Percentiles rank a stretch among this genome's conserved stretches.
phyloP scores from a whole-genome alignment of 2,888 invertebrate genomes.

The Megaustenia siamemsis region DNA sequence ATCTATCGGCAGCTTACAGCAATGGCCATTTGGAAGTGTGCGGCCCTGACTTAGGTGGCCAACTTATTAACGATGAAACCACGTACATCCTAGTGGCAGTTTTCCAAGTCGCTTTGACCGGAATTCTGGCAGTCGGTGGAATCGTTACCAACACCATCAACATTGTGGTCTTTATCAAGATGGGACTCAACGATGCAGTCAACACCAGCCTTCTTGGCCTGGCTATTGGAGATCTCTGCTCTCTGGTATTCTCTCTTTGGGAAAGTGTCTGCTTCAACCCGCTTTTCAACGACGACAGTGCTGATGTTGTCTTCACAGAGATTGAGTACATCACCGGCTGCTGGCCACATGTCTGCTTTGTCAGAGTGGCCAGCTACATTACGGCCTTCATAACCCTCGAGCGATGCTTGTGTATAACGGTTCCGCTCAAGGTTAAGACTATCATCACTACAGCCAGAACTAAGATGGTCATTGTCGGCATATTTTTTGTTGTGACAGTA shows the following conservation, averaged over 20 bases:
- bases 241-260: constrained; percentile 23
- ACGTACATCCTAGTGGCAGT: constrained; percentile 9
- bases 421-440: constrained; percentile 29
- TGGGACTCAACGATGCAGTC: constrained; percentile 36
- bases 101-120: constrained; percentile 17
- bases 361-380: constrained; percentile 25
- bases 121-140: constrained; percentile 14
- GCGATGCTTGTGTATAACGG: constrained; percentile 37
- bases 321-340: constrained; percentile 84
- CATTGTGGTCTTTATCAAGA: constrained; percentile 27
- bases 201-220: constrained; percentile 34
- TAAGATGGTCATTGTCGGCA: background rate
- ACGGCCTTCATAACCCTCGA: constrained; percentile 45
- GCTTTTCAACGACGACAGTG: constrained; percentile 18
- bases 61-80: constrained; percentile 16
- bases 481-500: background rate
- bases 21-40: background rate
- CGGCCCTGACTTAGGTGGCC: background rate
- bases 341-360: constrained; percentile 43
- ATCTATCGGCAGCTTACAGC: background rate
- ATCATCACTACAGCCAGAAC: constrained; percentile 30
- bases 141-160: constrained; percentile 42
- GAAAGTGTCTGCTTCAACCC: constrained; percentile 44
- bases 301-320: constrained; percentile 93
- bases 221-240: constrained; percentile 26